These are phyloP conservation scores for Gastrophryne carolinensis DNA, from an alignment of 2,797 vertebrate species.

Conservation along the genomic window DNA sequence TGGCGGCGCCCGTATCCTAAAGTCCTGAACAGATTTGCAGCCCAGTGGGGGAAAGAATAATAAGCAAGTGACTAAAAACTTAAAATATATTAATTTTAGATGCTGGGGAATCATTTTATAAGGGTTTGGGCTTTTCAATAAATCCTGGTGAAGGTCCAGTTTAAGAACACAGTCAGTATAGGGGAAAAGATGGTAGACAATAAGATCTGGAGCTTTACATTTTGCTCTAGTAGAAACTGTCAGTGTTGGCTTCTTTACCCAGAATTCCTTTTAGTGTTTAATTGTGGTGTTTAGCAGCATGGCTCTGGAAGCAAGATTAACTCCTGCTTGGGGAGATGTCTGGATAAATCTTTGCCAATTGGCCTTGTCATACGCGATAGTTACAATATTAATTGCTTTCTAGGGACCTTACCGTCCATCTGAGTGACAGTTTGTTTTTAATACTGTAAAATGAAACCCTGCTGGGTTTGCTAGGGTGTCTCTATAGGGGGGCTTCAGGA, in stretches of 20 bases:
- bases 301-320: background rate
- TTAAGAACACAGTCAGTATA: too few relatives aligned
- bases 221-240: too few relatives aligned
- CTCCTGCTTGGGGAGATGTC: constrained; percentile 11
- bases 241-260: background rate
- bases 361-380: constrained; percentile 5
- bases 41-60: too few relatives aligned
- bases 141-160: too few relatives aligned
- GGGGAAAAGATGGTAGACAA: too few relatives aligned
- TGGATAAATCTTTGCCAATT: constrained; percentile 7
- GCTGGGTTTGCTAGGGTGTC: background rate
- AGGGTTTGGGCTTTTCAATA: too few relatives aligned
- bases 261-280: background rate
- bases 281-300: background rate
- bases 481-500: background rate
- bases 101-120: too few relatives aligned
- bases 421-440: constrained; percentile 31
- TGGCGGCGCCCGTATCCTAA: too few relatives aligned
- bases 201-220: too few relatives aligned
- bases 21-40: too few relatives aligned
- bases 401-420: background rate
- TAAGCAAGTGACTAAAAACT: too few relatives aligned
- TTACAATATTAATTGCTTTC: constrained; percentile 33
- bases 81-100: too few relatives aligned
- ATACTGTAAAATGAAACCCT: constrained; percentile 3